Percentiles rank a stretch among this genome's conserved stretches.
Conservation (phyloP, 2,888 invertebrate genomes). For the Sinohyriopsis cumingii region DNA sequence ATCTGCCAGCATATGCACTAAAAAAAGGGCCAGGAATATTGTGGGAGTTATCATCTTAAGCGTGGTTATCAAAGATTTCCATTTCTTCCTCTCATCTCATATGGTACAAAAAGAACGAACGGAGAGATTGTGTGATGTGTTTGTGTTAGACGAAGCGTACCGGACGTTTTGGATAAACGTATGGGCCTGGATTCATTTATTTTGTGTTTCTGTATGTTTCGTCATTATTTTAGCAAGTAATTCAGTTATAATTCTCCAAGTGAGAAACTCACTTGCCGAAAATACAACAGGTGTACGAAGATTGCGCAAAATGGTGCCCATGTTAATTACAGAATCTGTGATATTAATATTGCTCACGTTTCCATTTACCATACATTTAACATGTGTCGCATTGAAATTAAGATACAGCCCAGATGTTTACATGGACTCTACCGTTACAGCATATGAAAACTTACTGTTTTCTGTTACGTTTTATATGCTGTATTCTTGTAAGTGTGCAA, state of each 20-base stretch:
- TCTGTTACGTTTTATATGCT: slow-evolving; percentile 55
- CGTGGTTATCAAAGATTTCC: slow-evolving; percentile 48
- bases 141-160: slow-evolving; percentile 29
- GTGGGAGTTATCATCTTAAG: slow-evolving; percentile 27
- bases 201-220: slow-evolving; percentile 43
- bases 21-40: slow-evolving; percentile 43
- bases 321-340: slow-evolving; percentile 54
- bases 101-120: slow-evolving; percentile 40
- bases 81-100: slow-evolving; percentile 45
- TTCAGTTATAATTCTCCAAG: slow-evolving; percentile 41
- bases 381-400: slow-evolving; percentile 26
- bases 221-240: slow-evolving; percentile 47
- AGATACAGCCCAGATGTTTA: slow-evolving; percentile 38
- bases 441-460: slow-evolving; percentile 42
- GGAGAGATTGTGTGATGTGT: slow-evolving; percentile 52
- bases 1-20: slow-evolving; percentile 34
- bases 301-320: slow-evolving; percentile 45
- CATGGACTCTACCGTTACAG: slow-evolving; percentile 27
- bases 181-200: slow-evolving; percentile 54
- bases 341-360: slow-evolving; percentile 49
- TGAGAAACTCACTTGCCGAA: slow-evolving; percentile 37
- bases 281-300: slow-evolving; percentile 20
- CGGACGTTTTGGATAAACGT: slow-evolving; percentile 40
- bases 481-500: slow-evolving; percentile 58
- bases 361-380: slow-evolving; percentile 50